Evolutionary conservation across 1,140 invertebrate genomes (phyloP), one percentile per base, ranked within the genome.

Genomic region (Drosophila trapezifrons): DNA sequence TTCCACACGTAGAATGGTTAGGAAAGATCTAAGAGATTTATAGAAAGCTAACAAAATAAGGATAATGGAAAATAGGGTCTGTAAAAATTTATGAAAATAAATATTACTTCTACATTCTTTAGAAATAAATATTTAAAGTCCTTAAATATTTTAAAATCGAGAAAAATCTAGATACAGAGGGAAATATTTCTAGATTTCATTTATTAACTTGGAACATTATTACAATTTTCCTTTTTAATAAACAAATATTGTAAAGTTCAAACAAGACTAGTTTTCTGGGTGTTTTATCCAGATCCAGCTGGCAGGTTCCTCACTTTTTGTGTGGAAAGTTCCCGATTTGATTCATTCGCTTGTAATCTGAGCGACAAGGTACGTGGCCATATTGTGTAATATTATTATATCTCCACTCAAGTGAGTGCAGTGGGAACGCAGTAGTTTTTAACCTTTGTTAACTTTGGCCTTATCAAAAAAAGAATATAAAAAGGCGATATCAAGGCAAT

Each of bases 401-500:
- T 27, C 6, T 27, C 20, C 45, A 42, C 20, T 35, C 12, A 27
- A 40, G 15, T 35, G 9, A 20, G 18, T 54, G 51, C n/a, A 13
- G 27, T 49, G 15, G 12, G 12, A 47, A 35, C 45, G 32, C 20
- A 51, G 27, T 66, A 54, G 18, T 22, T 54, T 32, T 69, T 40
- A 32, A 70, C 65, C 67, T 70, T 71, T 35, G 65, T 58, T 72
- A 72, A 71, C 69, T 47, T 58, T 71, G 65, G 51, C 42, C 20
- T 56, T 71, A 71, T 71, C 67, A 58, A 40, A 54, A 54, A 22
- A 6, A 15, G 51, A 71, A 58, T 65, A 58, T 35, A 54, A 54
- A 22, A 6, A 15, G 51, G 42, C 20, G 51, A 70, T 71, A 69
- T 66, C 62, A 66, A 49, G 46, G n/a, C 46, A 52, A 43, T 66